phyloP scores from a whole-genome alignment of 2,888 invertebrate species.

The Caenorhabditis wallacei region DNA sequence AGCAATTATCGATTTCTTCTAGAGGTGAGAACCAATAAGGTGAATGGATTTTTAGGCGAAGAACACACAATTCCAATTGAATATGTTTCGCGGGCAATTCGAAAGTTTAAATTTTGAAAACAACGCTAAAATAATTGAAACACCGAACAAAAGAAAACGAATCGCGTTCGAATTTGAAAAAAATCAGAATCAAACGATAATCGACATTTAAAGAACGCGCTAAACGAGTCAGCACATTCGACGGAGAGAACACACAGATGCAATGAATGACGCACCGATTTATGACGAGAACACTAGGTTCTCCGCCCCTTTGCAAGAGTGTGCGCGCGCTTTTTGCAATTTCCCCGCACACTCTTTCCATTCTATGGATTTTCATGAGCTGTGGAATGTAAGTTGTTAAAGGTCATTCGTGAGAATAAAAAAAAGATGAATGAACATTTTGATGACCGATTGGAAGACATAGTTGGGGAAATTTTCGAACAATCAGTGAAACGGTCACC shows the following conservation, averaged over 20 bases:
- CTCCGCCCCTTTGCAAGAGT: conserved; percentile 33
- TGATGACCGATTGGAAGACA: too few species aligned
- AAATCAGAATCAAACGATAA: background rate
- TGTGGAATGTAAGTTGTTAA: background rate
- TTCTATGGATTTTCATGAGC: background rate
- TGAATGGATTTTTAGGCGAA: too few species aligned
- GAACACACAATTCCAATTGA: background rate
- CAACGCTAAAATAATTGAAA: too few species aligned
- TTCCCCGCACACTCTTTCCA: conserved; percentile 4
- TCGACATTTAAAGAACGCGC: conserved; percentile 30
- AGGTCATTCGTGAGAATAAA: too few species aligned
- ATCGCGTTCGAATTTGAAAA: too few species aligned
- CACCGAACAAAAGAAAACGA: too few species aligned
- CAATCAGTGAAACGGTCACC: too few species aligned
- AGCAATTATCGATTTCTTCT: too few species aligned
- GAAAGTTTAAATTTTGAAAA: background rate
- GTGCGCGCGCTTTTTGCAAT: conserved; percentile 34
- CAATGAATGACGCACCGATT: conserved; percentile 53
- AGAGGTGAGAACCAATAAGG: too few species aligned
- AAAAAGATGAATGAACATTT: too few species aligned
- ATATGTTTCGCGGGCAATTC: background rate
- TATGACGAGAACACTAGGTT: conserved; percentile 27
- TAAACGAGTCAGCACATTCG: conserved; percentile 3
- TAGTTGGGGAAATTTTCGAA: too few species aligned
- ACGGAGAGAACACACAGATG: conserved; percentile 16